Base-by-base conservation (phyloP, 1,140 invertebrate genomes). In the Neodiprion lecontei region DNA sequence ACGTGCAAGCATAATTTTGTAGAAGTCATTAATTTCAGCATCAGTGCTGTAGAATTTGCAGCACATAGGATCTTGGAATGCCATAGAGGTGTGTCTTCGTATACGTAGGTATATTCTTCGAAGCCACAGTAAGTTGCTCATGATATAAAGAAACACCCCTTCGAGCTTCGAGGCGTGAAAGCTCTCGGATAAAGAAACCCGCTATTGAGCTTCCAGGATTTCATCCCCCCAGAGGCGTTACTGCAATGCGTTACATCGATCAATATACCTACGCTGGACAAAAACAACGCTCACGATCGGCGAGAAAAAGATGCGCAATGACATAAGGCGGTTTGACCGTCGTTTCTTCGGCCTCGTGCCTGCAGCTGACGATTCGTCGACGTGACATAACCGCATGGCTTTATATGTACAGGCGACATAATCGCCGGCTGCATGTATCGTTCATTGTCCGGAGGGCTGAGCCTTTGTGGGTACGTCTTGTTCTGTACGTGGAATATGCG, bases 401-500 rank as follows among this genome's bases (percentile, higher is more conserved):
- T 3, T 21, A 65, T 65, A 65, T 65, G 17, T 65, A 17, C 40
- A 47, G 21, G 40, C 17, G 12, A 14, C 17, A 47, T 47, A 69
- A 69, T 69, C 67, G 14, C 5, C 67, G 23, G 23, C 67, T 40
- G 61, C 61, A 17, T 65, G 12, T 21, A 69, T 23, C 12, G 48
- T 49, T 7, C 70, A 71, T 79, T 78, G 79, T 80, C 78, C 72
- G 77, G 48, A 79, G 75, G 80, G 77, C 79, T 81, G 77, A 73
- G 73, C 80, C 79, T 75, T 72, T 76, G 80, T 75, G 73, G 77
- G 77, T 69, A 76, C 48, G n/a, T 71, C 21, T 71, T 9, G 53
- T 61, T 17, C 11, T 61, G 28, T 40, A 2, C 28, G 2, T 40
- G 5, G 23, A 69, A 69, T 14, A 17, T 68, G 77, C 78, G 82